These are phyloP conservation scores for Tricholaema leucomelas DNA, from an alignment of 2,113 vertebrate genomes.

Conservation along the genomic window DNA sequence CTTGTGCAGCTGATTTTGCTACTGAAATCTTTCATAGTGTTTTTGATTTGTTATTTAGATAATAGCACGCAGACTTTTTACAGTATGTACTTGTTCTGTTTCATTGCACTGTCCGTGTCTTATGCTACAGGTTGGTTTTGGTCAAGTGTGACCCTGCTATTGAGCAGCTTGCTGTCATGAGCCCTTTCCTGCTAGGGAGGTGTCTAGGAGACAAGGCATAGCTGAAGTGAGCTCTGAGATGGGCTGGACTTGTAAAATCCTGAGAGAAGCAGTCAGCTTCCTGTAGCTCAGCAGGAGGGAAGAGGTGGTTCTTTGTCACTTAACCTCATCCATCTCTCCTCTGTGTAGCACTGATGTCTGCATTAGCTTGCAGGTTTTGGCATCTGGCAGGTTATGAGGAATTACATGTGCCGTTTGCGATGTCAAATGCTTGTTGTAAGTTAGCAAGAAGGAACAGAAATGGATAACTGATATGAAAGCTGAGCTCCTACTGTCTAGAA, in stretches of 20 bases:
- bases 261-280: no score
- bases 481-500: not conserved
- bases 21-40: not conserved
- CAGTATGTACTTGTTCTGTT: not conserved
- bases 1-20: not conserved
- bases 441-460: not conserved
- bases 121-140: not conserved
- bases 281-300: no score
- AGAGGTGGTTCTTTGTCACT: no score
- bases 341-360: no score
- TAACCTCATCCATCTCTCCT: no score
- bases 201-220: fast-evolving
- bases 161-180: not conserved
- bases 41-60: not conserved
- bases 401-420: not conserved
- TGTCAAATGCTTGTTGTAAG: not conserved
- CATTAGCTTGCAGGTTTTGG: fast-evolving
- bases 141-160: fast-evolving
- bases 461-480: not conserved
- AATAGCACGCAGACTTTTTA: not conserved
- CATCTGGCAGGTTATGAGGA: not conserved
- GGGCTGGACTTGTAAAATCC: no score
- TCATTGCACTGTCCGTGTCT: not conserved
- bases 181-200: not conserved
- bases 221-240: no score